These are phyloP conservation scores for Willisornis vidua DNA, from an alignment of 2,113 vertebrate genomes.

Conservation along the genomic window DNA sequence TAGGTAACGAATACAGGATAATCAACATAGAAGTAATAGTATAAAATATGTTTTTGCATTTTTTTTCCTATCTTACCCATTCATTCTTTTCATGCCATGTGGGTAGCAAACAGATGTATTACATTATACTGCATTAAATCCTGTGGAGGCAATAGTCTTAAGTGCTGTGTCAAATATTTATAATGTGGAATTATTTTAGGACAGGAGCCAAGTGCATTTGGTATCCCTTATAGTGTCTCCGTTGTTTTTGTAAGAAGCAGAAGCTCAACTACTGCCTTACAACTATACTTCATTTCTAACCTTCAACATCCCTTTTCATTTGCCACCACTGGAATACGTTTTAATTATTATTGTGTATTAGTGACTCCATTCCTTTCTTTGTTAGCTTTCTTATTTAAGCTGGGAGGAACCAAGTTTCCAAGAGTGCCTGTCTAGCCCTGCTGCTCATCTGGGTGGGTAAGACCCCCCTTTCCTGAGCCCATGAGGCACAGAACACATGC, in stretches of 20 bases:
- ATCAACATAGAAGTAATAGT: not conserved
- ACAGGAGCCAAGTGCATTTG: slow-evolving; percentile 46
- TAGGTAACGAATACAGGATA: not conserved
- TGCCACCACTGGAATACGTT: not conserved
- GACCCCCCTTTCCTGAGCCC: not conserved
- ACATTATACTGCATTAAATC: slow-evolving; percentile 54
- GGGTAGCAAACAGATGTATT: slow-evolving; percentile 62
- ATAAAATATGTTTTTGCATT: not conserved
- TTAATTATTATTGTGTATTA: not conserved
- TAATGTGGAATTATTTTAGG: slow-evolving; percentile 65
- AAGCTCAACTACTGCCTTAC: slow-evolving; percentile 50
- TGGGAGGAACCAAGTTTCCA: not conserved
- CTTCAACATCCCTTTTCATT: slow-evolving; percentile 1
- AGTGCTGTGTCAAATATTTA: slow-evolving; percentile 65
- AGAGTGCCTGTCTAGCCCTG: not conserved
- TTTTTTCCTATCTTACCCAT: not conserved
- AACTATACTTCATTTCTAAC: not conserved
- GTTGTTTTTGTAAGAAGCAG: slow-evolving; percentile 8
- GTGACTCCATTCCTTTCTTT: not conserved
- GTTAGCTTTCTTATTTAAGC: not conserved
- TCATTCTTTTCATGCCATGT: slow-evolving; percentile 3
- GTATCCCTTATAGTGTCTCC: slow-evolving; percentile 42
- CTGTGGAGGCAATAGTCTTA: slow-evolving; percentile 60
- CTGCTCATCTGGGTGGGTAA: not conserved
- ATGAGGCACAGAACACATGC: rapidly evolving